These are phyloP conservation scores for Lepetodrilus schrolli DNA, from an alignment of 2,888 invertebrate species.

Conservation along the genomic window DNA sequence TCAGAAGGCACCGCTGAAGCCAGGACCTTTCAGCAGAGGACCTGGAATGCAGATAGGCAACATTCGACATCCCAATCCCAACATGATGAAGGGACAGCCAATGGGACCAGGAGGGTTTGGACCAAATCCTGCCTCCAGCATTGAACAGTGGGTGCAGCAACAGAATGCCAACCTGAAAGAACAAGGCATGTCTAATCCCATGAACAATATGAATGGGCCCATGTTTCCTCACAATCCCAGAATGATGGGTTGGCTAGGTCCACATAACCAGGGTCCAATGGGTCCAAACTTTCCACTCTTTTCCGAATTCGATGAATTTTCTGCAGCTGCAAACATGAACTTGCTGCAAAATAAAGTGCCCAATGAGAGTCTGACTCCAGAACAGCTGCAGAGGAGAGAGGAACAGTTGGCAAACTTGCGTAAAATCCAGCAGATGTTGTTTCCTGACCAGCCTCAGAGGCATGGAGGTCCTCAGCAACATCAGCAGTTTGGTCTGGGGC, in stretches of 20 bases:
- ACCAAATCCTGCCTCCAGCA: constrained; percentile 58
- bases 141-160: constrained; percentile 73
- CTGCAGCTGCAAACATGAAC: constrained; percentile 51
- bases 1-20: constrained; percentile 92
- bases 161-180: constrained; percentile 70
- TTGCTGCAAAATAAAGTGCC: constrained; percentile 72
- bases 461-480: constrained; percentile 38
- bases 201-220: constrained; percentile 46
- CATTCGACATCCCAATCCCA: constrained; percentile 30
- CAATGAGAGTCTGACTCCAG: constrained; percentile 92
- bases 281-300: constrained; percentile 64
- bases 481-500: constrained; percentile 45
- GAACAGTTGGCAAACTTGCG: constrained; percentile 91
- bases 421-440: constrained; percentile 94
- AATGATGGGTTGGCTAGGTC: constrained; percentile 48
- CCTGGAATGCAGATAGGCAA: constrained; percentile 38
- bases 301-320: constrained; percentile 55
- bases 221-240: constrained; percentile 38
- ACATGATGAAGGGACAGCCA: constrained; percentile 56
- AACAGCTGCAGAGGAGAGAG: constrained; percentile 94
- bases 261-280: constrained; percentile 73
- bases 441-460: constrained; percentile 81
- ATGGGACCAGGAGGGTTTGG: constrained; percentile 45
- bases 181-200: constrained; percentile 54
- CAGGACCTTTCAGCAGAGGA: constrained; percentile 76